These are phyloP conservation scores for Sterna hirundo DNA, from an alignment of 2,113 vertebrate species.

Conservation along the genomic window DNA sequence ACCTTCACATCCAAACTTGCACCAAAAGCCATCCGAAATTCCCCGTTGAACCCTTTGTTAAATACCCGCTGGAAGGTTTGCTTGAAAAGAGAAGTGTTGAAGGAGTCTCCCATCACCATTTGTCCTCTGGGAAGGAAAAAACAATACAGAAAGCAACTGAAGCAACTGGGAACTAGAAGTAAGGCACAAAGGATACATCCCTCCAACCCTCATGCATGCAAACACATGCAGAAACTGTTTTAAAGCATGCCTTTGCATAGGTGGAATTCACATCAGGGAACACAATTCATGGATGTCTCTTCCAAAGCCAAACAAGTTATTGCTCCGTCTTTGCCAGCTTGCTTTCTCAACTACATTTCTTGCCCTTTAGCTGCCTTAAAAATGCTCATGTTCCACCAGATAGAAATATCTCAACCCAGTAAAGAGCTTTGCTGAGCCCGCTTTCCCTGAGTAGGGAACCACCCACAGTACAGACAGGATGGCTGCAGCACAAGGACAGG, in stretches of 20 bases:
- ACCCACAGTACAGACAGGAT: background rate
- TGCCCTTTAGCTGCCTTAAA: background rate
- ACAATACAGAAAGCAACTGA: background rate
- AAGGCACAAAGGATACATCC: background rate
- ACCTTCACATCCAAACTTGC: conserved; percentile 95
- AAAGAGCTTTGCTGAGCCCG: background rate
- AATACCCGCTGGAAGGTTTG: conserved; percentile 99
- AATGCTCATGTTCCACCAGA: background rate
- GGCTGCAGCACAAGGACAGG: background rate
- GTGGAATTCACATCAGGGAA: background rate
- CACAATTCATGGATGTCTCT: background rate
- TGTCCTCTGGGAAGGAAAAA: conserved; percentile 81
- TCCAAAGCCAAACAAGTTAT: conserved; percentile 3
- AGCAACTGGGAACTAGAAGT: background rate
- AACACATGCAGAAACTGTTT: conserved; percentile 2
- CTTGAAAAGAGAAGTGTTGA: conserved; percentile 98
- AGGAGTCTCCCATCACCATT: conserved; percentile 98
- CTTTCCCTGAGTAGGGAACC: background rate
- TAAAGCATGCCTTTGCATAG: background rate
- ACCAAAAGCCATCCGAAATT: conserved; percentile 96
- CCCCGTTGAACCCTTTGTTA: conserved; percentile 88
- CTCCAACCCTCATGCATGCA: background rate
- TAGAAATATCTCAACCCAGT: background rate
- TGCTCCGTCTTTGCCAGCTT: background rate
- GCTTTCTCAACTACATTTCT: background rate